phyloP scores from a whole-genome alignment of 2,888 invertebrate species.

The Xanthia togata region DNA sequence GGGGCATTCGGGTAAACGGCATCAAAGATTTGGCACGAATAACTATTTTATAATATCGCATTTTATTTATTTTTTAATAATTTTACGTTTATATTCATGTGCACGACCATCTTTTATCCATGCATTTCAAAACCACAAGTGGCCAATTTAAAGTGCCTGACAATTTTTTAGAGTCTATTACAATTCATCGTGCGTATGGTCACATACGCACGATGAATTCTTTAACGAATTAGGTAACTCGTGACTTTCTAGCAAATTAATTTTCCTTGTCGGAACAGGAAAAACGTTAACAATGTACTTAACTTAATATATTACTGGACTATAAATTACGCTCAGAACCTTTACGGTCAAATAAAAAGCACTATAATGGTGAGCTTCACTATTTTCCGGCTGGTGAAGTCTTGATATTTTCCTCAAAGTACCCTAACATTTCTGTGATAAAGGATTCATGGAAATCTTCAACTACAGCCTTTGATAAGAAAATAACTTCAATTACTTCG shows the following conservation, averaged over 20 bases:
- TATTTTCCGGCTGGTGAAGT: not conserved
- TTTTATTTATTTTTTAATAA: not conserved
- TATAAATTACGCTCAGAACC: not conserved
- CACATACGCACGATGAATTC: not conserved
- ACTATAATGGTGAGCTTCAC: not conserved
- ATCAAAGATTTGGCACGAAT: not conserved
- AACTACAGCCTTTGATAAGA: not conserved
- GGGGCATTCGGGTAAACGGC: no score
- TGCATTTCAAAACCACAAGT: not conserved
- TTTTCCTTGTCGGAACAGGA: not conserved
- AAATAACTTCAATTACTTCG: not conserved
- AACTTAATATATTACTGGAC: not conserved
- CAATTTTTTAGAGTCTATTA: not conserved
- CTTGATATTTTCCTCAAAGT: not conserved
- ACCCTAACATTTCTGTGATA: not conserved
- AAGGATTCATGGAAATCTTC: not conserved
- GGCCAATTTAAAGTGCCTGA: not conserved
- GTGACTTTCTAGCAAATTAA: not conserved
- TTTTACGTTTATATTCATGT: not conserved
- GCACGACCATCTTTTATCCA: not conserved
- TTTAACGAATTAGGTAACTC: not conserved
- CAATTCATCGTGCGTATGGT: not conserved
- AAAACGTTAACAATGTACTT: conserved; percentile 7
- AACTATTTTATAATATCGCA: not conserved
- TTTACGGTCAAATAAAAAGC: not conserved